Percentiles rank a stretch among this genome's conserved stretches.
These are phyloP conservation scores for Porphyrio hochstetteri DNA, from an alignment of 2,113 vertebrate genomes.

Conservation along the genomic window DNA sequence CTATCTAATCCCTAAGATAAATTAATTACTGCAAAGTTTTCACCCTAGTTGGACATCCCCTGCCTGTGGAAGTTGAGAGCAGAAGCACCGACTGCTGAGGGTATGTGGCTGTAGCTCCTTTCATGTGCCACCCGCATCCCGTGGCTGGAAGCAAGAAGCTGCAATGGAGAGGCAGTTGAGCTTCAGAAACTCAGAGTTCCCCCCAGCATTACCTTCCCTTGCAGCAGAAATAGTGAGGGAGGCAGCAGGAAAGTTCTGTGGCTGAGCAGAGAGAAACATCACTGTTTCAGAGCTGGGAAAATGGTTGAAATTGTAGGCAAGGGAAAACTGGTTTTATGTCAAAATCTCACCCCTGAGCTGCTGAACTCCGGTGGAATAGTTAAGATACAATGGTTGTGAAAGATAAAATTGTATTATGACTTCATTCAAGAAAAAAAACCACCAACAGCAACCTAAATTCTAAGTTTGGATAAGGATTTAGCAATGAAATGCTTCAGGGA, in stretches of 20 bases:
- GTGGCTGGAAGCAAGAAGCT: background rate
- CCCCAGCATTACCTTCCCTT: background rate
- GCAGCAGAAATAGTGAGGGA: background rate
- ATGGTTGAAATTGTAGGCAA: background rate
- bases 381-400: background rate
- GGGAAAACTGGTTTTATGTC: background rate
- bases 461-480: conserved; percentile 22
- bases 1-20: background rate
- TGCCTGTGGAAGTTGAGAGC: background rate
- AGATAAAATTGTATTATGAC: background rate
- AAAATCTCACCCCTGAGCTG: background rate
- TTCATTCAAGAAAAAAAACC: background rate
- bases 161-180: background rate
- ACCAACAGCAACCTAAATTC: background rate
- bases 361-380: background rate
- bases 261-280: background rate
- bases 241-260: background rate
- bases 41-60: background rate
- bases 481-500: conserved; percentile 15
- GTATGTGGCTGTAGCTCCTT: background rate
- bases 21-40: background rate
- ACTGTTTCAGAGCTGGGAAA: background rate
- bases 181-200: background rate
- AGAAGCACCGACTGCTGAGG: background rate
- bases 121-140: background rate